Base-by-base conservation (phyloP, 2,888 invertebrate species). In the Nymphalis urticae region DNA sequence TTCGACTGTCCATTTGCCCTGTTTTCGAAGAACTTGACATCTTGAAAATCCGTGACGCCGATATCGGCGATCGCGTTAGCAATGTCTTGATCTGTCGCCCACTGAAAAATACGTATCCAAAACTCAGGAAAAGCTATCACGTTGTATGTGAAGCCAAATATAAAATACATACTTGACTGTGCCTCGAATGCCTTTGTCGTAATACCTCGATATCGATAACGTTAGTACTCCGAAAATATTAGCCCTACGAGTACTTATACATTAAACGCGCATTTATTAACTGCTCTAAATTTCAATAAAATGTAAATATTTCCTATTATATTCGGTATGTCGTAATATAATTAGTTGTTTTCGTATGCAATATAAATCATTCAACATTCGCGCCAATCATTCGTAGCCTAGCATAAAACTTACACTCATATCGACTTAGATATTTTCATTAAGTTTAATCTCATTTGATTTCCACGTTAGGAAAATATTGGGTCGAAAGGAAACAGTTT, bases 21-120 rank as follows among this genome's bases (percentile, higher is more conserved):
- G 93, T 99, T 99, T 91, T 99, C 99, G 93, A 99, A 99, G 93
- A 99, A 99, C 92, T 99, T 99, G 50, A 99, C 98, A 86, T 99
- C 99, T 81, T 98, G 95, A 82, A 99, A 96, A 91, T 99, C 99
- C 67, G 94, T 95, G 8, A 99, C 97, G 61, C 99, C 99, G 78
- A 97, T 94, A 76, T 96, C 96, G 64, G 95, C 95, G 72, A 99
- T 94, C n/a, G 96, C 96, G 91, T 98, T 97, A 63, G 97, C 96
- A 75, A 99, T 96, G 84, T 99, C 98, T 92, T 97, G 97, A 93
- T 98, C 99, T 73, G 98, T 99, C 66, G 98, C 99, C 98, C 98
- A 99, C 98, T 98, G 90, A 73, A 95, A 94, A 86, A 86, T 79
- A 81, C 77, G 79, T 81, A 86, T 82, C 80, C 79, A 85, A 84